Conservation (phyloP, 2,888 invertebrate species). For the Beris chalybata region DNA sequence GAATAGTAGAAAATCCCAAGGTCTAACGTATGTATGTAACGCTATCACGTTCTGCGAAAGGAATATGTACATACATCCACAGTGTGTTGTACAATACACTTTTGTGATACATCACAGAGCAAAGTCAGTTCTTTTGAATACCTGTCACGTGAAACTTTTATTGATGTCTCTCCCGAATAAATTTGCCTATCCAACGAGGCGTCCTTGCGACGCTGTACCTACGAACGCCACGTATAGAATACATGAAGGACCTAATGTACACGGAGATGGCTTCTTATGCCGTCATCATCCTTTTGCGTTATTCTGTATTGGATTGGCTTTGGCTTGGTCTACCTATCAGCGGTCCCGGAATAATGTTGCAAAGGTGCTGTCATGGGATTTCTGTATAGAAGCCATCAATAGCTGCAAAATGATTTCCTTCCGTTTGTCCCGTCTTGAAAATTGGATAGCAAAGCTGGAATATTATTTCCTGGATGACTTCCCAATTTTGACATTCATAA, state of each 20-base stretch:
- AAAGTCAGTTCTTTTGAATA: constrained; percentile 23
- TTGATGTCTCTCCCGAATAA: constrained; percentile 26
- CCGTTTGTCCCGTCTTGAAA: constrained; percentile 13
- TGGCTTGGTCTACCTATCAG: too few species aligned
- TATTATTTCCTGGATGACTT: constrained; percentile 12
- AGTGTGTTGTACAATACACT: neutral
- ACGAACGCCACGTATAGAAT: too few species aligned
- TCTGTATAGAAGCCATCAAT: constrained; percentile 17
- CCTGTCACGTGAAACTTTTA: constrained; percentile 30
- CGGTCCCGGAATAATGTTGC: neutral
- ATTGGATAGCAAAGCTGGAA: constrained; percentile 17
- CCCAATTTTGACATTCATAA: neutral
- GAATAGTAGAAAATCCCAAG: too few species aligned
- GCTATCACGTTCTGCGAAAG: too few species aligned
- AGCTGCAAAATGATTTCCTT: constrained; percentile 30
- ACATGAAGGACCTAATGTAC: neutral
- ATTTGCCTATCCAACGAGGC: constrained; percentile 7
- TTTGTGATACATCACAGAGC: constrained; percentile 9
- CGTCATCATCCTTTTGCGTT: neutral
- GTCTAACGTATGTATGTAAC: too few species aligned
- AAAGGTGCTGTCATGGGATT: neutral
- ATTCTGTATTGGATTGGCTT: neutral
- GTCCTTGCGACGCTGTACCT: too few species aligned
- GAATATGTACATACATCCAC: too few species aligned
- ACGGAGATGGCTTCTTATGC: neutral